These are phyloP conservation scores for Atherinomorus stipes DNA, from an alignment of 2,113 vertebrate species.

Conservation along the genomic window DNA sequence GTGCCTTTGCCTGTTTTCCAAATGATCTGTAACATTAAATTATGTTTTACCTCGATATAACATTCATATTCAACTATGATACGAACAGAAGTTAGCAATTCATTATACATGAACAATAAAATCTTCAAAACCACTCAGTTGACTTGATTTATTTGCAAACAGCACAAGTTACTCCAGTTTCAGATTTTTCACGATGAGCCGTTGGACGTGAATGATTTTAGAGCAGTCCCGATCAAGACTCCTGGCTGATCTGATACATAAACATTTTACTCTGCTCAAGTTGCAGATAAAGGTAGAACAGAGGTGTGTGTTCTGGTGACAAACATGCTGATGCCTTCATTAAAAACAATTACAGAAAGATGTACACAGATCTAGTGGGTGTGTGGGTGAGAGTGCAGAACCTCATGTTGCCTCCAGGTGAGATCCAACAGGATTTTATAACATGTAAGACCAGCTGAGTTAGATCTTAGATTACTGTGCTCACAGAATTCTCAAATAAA, in stretches of 20 bases:
- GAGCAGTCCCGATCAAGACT: not conserved
- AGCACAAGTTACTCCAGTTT: not conserved
- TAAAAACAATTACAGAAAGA: not conserved
- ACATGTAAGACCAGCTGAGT: not conserved
- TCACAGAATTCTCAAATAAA: not conserved
- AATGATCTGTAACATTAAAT: conserved; percentile 67
- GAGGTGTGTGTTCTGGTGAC: not conserved
- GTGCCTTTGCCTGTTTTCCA: conserved; percentile 50
- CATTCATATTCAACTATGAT: conserved; percentile 29
- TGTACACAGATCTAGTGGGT: not conserved
- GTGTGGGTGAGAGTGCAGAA: no score
- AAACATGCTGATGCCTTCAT: not conserved
- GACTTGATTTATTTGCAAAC: conserved; percentile 33
- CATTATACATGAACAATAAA: conserved; percentile 61
- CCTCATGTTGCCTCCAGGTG: not conserved
- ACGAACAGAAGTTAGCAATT: conserved; percentile 26
- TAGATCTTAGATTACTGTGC: not conserved
- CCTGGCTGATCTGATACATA: not conserved
- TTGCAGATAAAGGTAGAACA: not conserved
- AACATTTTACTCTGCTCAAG: not conserved
- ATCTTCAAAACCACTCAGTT: conserved; percentile 22
- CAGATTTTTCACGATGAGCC: not conserved
- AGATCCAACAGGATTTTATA: conserved; percentile 8
- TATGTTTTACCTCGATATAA: conserved; percentile 15
- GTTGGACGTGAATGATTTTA: not conserved